These are phyloP conservation scores for Strix occidentalis DNA, from an alignment of 2,797 vertebrate genomes.

Conservation along the genomic window DNA sequence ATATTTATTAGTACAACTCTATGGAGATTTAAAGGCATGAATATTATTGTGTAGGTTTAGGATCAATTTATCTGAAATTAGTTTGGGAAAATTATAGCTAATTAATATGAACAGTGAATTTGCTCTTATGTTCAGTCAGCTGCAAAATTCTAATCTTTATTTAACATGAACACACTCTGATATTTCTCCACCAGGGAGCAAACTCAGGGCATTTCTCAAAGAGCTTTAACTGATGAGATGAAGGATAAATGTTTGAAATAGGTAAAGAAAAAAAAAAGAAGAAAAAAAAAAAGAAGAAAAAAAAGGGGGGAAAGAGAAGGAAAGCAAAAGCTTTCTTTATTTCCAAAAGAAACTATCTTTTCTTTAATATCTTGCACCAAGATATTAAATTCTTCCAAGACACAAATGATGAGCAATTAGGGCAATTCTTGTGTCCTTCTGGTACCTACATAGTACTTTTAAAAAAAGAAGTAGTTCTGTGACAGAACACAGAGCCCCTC, in stretches of 20 bases:
- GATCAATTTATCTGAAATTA: slow-evolving; percentile 18
- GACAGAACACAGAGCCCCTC: not conserved
- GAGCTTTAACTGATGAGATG: not conserved
- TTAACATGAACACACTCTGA: not conserved
- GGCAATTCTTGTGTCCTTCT: not conserved
- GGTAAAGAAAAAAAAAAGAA: not conserved
- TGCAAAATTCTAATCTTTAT: slow-evolving; percentile 20
- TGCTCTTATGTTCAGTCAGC: not conserved
- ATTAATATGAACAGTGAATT: slow-evolving; percentile 6
- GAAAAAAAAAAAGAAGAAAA: fast-evolving
- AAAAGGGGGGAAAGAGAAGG: fast-evolving
- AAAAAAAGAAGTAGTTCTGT: not conserved
- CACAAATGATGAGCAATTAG: not conserved
- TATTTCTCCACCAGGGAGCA: not conserved
- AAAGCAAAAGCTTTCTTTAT: not conserved
- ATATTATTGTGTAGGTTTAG: not conserved
- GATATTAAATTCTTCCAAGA: not conserved
- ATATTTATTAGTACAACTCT: not conserved
- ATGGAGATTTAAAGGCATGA: not conserved
- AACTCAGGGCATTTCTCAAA: not conserved
- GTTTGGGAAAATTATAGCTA: slow-evolving; percentile 7
- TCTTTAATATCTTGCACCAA: not conserved
- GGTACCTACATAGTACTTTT: not conserved
- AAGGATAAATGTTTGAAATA: not conserved
- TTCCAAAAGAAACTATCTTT: not conserved